Evolutionary conservation across 2,888 invertebrate species (phyloP).

Genomic region (Tiliacea aurago): DNA sequence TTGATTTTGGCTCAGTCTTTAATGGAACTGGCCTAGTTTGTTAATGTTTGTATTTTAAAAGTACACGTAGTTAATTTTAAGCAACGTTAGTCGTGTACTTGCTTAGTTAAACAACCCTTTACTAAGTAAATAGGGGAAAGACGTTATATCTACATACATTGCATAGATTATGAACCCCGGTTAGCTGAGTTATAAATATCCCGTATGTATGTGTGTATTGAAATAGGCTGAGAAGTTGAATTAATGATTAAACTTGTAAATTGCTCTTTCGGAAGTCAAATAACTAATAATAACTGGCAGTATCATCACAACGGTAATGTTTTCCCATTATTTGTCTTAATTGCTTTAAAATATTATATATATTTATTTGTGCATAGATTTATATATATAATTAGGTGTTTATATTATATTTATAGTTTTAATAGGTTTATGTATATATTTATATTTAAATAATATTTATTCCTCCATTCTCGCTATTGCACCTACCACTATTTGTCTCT

Average conservation of each 20-base stretch:
- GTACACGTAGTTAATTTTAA: slow-evolving; percentile 42
- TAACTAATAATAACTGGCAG: too few species aligned
- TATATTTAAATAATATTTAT: too few species aligned
- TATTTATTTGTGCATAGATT: too few species aligned
- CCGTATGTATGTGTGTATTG: slow-evolving; percentile 16
- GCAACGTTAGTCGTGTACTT: slow-evolving; percentile 12
- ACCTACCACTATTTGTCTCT: too few species aligned
- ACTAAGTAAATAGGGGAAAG: slow-evolving; percentile 31
- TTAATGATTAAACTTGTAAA: slow-evolving; percentile 22
- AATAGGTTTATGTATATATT: too few species aligned
- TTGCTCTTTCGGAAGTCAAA: slow-evolving; percentile 26
- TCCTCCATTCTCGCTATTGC: too few species aligned
- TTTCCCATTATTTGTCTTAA: too few species aligned
- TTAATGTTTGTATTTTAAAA: slow-evolving; percentile 39
- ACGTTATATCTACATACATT: slow-evolving; percentile 15
- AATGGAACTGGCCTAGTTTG: slow-evolving; percentile 35
- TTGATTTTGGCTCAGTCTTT: slow-evolving; percentile 43
- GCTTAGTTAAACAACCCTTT: slow-evolving; percentile 35
- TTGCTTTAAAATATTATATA: too few species aligned
- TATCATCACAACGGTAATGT: too few species aligned
- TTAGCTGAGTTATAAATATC: slow-evolving; percentile 26
- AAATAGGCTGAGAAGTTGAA: slow-evolving; percentile 24
- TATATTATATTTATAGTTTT: too few species aligned
- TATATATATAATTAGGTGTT: too few species aligned
- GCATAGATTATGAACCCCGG: slow-evolving; percentile 31